Conservation (phyloP, 2,888 invertebrate species). For the Apamea monoglypha region DNA sequence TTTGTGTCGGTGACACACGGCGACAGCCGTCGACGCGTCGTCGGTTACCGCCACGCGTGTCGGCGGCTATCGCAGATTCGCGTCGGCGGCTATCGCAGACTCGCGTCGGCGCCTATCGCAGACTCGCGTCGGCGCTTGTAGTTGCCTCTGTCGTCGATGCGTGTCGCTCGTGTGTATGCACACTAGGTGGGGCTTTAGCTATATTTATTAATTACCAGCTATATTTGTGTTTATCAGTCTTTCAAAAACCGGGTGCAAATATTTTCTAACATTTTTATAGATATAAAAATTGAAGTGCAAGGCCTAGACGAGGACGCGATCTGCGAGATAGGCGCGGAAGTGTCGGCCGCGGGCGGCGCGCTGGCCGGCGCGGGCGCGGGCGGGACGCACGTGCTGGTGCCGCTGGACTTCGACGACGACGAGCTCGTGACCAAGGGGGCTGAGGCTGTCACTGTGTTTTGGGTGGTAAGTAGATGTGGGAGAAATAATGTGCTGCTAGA, state of each 20-base stretch:
- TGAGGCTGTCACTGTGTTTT: conserved; percentile 93
- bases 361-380: conserved; percentile 78
- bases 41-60: no score
- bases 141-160: no score
- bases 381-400: conserved; percentile 80
- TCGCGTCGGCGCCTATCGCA: no score
- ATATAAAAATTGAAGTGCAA: conserved; percentile 83
- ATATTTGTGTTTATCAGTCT: neutral
- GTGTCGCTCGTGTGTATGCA: no score
- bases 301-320: conserved; percentile 89
- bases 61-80: no score
- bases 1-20: no score
- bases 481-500: no score
- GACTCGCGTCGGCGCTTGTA: no score
- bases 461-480: conserved; percentile 89
- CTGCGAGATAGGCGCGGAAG: conserved; percentile 83
- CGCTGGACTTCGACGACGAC: conserved; percentile 80
- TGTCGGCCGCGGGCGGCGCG: conserved; percentile 82
- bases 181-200: no score
- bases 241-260: neutral
- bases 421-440: conserved; percentile 87
- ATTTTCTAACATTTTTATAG: neutral
- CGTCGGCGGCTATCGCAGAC: no score
- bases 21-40: no score
- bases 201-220: no score